Evolutionary conservation across 2,797 vertebrate genomes (phyloP).

Genomic region (Brachyrhaphis roseni): DNA sequence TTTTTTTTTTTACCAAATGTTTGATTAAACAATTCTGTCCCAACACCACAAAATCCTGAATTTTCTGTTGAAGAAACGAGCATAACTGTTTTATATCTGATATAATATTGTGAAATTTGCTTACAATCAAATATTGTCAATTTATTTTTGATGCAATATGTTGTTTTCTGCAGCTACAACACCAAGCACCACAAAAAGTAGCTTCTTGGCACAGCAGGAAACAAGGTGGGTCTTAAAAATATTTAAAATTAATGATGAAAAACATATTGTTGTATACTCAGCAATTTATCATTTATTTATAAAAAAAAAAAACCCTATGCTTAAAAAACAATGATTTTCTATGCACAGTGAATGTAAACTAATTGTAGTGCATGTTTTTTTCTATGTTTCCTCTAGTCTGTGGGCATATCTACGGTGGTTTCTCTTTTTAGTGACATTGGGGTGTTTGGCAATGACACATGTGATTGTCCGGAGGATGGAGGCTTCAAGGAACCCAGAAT

Average conservation of each 20-base stretch:
- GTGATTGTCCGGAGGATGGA: slow-evolving; percentile 33
- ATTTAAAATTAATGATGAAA: background rate
- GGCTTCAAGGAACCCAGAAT: background rate
- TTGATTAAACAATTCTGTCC: background rate
- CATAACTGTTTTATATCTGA: background rate
- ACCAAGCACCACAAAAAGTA: background rate
- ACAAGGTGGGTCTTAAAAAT: slow-evolving; percentile 29
- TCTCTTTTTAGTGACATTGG: slow-evolving; percentile 54
- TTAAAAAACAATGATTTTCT: background rate
- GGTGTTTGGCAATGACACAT: slow-evolving; percentile 40
- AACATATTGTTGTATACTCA: background rate
- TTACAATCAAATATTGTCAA: background rate
- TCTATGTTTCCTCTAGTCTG: slow-evolving; percentile 35
- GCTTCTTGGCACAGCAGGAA: slow-evolving; percentile 2
- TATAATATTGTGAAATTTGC: background rate
- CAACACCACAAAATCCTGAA: background rate
- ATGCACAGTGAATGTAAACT: background rate
- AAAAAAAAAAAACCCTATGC: background rate
- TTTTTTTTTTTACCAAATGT: background rate
- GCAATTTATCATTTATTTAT: background rate
- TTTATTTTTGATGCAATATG: slow-evolving; percentile 1
- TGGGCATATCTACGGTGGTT: slow-evolving; percentile 74
- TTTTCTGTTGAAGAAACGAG: background rate
- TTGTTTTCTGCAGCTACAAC: slow-evolving; percentile 28
- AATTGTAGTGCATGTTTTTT: background rate